These are phyloP conservation scores for Stictocephala bisonia DNA, from an alignment of 2,888 invertebrate species.

Conservation along the genomic window DNA sequence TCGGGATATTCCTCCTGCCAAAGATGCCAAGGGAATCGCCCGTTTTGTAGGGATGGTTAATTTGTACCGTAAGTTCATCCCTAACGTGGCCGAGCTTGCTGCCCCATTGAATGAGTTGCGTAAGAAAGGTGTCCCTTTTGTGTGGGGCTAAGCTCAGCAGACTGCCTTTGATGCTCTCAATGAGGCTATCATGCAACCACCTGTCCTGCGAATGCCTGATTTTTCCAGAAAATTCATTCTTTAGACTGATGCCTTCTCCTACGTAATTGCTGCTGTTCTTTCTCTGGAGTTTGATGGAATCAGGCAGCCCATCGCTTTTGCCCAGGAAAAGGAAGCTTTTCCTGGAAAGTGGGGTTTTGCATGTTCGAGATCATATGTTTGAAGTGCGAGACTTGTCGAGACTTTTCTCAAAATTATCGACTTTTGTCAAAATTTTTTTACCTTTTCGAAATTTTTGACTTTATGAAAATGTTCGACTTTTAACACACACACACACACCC, in stretches of 20 bases:
- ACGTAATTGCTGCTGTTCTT: too few relatives aligned
- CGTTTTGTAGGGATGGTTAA: slow-evolving; percentile 23
- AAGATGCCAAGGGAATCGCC: not conserved
- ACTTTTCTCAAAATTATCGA: too few relatives aligned
- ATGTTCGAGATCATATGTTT: too few relatives aligned
- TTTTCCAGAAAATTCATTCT: slow-evolving; percentile 5
- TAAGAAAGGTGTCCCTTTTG: slow-evolving; percentile 20
- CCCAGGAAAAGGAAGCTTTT: too few relatives aligned
- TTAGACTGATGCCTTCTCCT: slow-evolving; percentile 11
- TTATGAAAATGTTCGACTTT: too few relatives aligned
- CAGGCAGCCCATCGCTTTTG: too few relatives aligned
- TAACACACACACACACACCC: too few relatives aligned
- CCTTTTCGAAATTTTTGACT: too few relatives aligned
- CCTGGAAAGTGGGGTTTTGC: too few relatives aligned
- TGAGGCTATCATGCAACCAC: not conserved
- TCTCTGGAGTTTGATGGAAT: too few relatives aligned
- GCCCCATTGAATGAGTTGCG: slow-evolving; percentile 17
- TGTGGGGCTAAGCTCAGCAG: slow-evolving; percentile 11
- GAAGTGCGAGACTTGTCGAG: too few relatives aligned
- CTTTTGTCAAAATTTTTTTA: too few relatives aligned
- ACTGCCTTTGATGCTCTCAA: slow-evolving; percentile 1
- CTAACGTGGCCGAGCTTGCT: slow-evolving; percentile 7
- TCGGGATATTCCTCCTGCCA: not conserved
- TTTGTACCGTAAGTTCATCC: slow-evolving; percentile 9
- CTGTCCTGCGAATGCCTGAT: slow-evolving; percentile 6